Base-by-base conservation (phyloP, 1,140 invertebrate species). In the Venturia canescens region DNA sequence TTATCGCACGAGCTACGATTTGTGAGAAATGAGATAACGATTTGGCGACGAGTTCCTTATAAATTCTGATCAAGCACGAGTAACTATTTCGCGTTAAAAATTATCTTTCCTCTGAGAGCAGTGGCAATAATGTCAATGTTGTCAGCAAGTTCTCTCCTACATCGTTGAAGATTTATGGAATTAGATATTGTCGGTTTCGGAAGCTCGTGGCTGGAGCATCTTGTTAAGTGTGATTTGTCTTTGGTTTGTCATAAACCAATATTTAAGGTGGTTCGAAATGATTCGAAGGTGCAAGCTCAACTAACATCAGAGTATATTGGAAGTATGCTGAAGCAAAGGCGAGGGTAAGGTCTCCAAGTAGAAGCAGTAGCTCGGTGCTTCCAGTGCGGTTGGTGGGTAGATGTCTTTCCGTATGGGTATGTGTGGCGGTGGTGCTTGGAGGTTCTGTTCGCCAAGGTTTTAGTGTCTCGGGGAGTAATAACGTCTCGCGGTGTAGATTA, bases 401-500 rank as follows among this genome's bases (percentile, higher is more conserved):
- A 63, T 44, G 57, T 60, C 31, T 29, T 63, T 77, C 2, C n/a
- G 57, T 63, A 77, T 44, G 31, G 57, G 31, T 29, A 31, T 29
- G 16, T 15, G 31, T 38, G 75, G 31, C 26, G 75, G 50, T 34
- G 29, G 72, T 76, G 26, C 53, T 76, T 27, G 75, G 75, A 31
- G 75, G 75, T 66, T 34, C 75, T 77, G 75, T 77, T 77, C 34
- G 57, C 75, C 34, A 83, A 85, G 86, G 87, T 91, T 91, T 92
- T 91, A 92, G 91, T 89, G 89, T 91, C 90, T 91, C 87, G 87
- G 90, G 89, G 89, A 91, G 90, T 90, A 90, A 91, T 91, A 92
- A 90, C 89, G 90, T 91, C 89, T 91, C 90, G 87, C 88, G 83
- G 88, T 89, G 90, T 90, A 91, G 90, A 91, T 91, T 91, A 92